Conservation (phyloP, 1,140 invertebrate species). For the Mycetomoellerius zeteki region DNA sequence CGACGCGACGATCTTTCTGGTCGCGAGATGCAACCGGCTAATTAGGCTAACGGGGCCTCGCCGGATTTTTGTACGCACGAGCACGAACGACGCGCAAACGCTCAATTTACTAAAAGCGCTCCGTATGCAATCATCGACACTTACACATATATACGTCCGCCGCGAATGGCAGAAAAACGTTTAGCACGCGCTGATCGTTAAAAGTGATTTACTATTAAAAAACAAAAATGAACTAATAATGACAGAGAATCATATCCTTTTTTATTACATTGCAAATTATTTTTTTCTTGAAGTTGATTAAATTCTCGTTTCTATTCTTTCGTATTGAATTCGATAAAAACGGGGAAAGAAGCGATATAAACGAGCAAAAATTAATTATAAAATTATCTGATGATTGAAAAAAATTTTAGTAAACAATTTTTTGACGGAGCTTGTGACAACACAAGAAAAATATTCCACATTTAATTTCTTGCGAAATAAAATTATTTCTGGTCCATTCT, state of each 20-base stretch:
- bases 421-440: no score
- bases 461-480: neutral
- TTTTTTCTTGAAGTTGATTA: no score
- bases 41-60: constrained; percentile 54
- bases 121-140: constrained; percentile 3
- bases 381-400: neutral
- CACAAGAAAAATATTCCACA: neutral
- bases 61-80: constrained; percentile 52
- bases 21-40: constrained; percentile 38
- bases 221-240: neutral
- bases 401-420: neutral
- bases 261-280: no score
- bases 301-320: neutral
- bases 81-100: constrained; percentile 15
- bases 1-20: constrained; percentile 28
- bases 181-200: neutral
- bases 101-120: constrained; percentile 36
- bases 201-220: neutral
- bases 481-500: neutral
- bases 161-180: neutral
- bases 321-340: neutral
- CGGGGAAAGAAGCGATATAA: neutral
- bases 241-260: no score
- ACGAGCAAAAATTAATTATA: neutral
- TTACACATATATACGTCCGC: neutral